These are phyloP conservation scores for Caenorhabditis inopinata DNA, from an alignment of 1,140 invertebrate species.

Conservation along the genomic window DNA sequence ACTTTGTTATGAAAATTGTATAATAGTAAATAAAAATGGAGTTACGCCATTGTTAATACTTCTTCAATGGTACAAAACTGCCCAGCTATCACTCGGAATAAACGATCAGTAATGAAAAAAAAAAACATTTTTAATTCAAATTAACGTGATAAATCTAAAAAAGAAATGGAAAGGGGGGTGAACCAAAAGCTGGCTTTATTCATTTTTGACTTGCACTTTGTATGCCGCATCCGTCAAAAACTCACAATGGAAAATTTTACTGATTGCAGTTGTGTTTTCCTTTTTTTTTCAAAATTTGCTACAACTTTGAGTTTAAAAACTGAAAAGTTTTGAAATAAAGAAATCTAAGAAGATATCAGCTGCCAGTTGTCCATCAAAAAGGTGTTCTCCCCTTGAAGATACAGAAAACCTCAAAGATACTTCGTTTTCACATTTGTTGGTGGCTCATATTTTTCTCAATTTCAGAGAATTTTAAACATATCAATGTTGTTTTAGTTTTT, in stretches of 20 bases:
- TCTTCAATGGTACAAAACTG: slow-evolving; percentile 18
- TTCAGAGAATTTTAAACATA: slow-evolving; percentile 2
- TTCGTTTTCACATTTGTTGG: not conserved
- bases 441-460: not conserved
- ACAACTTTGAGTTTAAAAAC: not conserved
- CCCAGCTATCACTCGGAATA: too few relatives aligned
- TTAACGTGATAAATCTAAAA: not conserved
- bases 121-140: too few relatives aligned
- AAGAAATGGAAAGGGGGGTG: not conserved
- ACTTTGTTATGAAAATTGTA: too few relatives aligned
- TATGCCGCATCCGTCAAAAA: not conserved
- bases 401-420: not conserved
- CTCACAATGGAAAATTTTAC: too few relatives aligned
- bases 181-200: not conserved
- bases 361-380: slow-evolving; percentile 28
- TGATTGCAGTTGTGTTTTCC: too few relatives aligned
- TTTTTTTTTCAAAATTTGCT: not conserved
- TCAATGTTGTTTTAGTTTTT: not conserved
- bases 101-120: too few relatives aligned
- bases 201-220: not conserved
- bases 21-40: not conserved
- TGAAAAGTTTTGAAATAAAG: not conserved
- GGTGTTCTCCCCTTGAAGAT: not conserved
- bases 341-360: not conserved
- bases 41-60: not conserved